Evolutionary conservation across 2,797 vertebrate species (phyloP), one percentile per base, ranked within the genome.

Genomic region (Bradypodion pumilum): DNA sequence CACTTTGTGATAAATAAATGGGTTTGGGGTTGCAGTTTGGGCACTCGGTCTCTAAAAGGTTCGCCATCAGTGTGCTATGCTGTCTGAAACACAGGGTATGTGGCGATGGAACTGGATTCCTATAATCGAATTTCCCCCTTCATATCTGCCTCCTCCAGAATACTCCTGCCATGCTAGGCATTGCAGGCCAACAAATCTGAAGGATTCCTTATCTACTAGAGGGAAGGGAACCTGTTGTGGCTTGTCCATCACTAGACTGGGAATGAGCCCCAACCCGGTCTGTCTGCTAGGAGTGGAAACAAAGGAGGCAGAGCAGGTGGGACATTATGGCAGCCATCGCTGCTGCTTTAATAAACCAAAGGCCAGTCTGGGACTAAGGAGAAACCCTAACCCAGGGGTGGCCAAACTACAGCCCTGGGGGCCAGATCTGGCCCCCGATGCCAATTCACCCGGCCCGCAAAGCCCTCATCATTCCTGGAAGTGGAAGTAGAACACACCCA

Each of bases 241-340:
- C 81, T 78, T 65, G 10, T 76, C 59, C 35, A 77, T 82, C 87
- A 74, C 12, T 59, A 69, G 7, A 21, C 15, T 62, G 32, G 81
- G 78, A 49, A 83, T 21, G 52, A 32, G 83, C 81, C 90, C 90
- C 78, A 85, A 85, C 1, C 5, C 84, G 85, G 1, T 56, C 69
- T 62, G 60, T 35, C 70, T 85, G 87, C 52, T 70, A 5, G 0
- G 66, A 44, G 59, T 68, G 37, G 80, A 69, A n/a, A n/a, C 27
- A 63, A 63, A n/a, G 35, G 74, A 13, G 73, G 6, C 2, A n/a
- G 29, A n/a, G 35, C 21, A 76, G 81, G 56, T 1, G 66, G 66
- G 76, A 46, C 23, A 42, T 72, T 40, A 7, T 40, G 7, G 21
- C 21, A 1, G 23, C 2, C 8, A 2, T 19, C 8, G n/a, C n/a